phyloP scores from a whole-genome alignment of 2,113 vertebrate species.

The Mionectes macconnelli region DNA sequence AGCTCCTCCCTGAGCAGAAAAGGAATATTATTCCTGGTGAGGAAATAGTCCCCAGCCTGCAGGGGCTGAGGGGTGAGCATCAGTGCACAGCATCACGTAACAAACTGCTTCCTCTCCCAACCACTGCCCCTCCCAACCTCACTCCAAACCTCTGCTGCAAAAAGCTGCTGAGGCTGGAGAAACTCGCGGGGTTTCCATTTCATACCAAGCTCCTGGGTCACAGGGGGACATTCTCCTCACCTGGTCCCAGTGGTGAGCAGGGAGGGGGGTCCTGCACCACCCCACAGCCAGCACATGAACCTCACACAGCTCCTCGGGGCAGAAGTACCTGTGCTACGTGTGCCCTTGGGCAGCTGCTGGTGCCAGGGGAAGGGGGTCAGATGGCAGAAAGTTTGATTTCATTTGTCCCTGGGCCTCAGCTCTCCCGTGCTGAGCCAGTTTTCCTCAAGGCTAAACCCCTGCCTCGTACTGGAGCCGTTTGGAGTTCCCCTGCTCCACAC shows the following conservation, averaged over 20 bases:
- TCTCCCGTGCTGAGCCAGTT: not conserved
- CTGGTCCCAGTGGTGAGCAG: accelerated
- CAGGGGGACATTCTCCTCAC: accelerated
- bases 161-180: not conserved
- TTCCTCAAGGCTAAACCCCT: not conserved
- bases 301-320: not conserved
- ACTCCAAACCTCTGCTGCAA: not conserved
- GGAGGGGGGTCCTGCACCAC: not conserved
- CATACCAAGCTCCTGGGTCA: not conserved
- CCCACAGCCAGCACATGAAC: not conserved
- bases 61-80: not conserved
- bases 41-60: not conserved
- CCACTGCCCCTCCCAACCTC: not conserved
- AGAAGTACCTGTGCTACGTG: not conserved
- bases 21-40: not conserved
- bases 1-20: not conserved
- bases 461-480: not conserved
- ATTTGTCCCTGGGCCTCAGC: not conserved
- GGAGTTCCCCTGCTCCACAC: not conserved
- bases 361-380: not conserved
- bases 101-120: not conserved
- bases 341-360: not conserved
- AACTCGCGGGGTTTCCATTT: not conserved
- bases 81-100: accelerated
- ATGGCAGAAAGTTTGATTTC: not conserved